Percentiles rank a stretch among this genome's conserved stretches.
Evolutionary conservation across 2,888 invertebrate genomes (phyloP).

Genomic region (Drosophila affinis): DNA sequence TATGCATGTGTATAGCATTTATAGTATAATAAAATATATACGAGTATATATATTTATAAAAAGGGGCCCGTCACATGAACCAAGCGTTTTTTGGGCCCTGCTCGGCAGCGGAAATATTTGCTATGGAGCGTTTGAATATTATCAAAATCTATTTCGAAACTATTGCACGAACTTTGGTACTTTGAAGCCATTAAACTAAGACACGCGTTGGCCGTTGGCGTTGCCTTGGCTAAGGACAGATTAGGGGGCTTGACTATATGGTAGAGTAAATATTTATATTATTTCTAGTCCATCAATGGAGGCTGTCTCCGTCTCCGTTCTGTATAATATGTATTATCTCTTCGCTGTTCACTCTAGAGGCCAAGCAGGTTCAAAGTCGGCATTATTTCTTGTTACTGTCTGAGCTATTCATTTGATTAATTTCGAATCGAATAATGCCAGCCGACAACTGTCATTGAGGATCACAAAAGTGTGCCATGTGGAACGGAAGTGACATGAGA

Average conservation of each 20-base stretch:
- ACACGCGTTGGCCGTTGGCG: slow-evolving; percentile 7
- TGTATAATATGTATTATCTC: slow-evolving; percentile 16
- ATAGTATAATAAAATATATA: slow-evolving; percentile 11
- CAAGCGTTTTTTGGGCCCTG: slow-evolving; percentile 8
- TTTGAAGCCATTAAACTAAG: slow-evolving; percentile 5
- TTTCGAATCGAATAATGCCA: slow-evolving; percentile 12
- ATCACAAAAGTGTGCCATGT: slow-evolving; percentile 36
- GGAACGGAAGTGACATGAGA: slow-evolving; percentile 23
- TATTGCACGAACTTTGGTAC: slow-evolving; percentile 28
- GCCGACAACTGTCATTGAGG: slow-evolving; percentile 24
- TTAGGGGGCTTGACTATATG: slow-evolving; percentile 11
- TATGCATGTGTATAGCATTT: slow-evolving; percentile 9
- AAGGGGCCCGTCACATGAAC: slow-evolving; percentile 43
- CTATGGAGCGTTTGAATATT: slow-evolving; percentile 12
- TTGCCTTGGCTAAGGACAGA: slow-evolving; percentile 25
- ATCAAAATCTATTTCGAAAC: slow-evolving; percentile 31
- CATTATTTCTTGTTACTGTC: slow-evolving; percentile 18
- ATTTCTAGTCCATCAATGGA: slow-evolving; percentile 15
- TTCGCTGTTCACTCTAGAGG: slow-evolving; percentile 14
- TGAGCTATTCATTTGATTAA: slow-evolving; percentile 18
- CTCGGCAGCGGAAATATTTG: slow-evolving; percentile 20
- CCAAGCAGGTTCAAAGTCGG: slow-evolving; percentile 22
- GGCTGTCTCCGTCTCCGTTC: not conserved
- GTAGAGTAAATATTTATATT: slow-evolving; percentile 12
- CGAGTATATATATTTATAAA: slow-evolving; percentile 8